phyloP scores from a whole-genome alignment of 2,797 vertebrate genomes.

The Sebastes vulpes region DNA sequence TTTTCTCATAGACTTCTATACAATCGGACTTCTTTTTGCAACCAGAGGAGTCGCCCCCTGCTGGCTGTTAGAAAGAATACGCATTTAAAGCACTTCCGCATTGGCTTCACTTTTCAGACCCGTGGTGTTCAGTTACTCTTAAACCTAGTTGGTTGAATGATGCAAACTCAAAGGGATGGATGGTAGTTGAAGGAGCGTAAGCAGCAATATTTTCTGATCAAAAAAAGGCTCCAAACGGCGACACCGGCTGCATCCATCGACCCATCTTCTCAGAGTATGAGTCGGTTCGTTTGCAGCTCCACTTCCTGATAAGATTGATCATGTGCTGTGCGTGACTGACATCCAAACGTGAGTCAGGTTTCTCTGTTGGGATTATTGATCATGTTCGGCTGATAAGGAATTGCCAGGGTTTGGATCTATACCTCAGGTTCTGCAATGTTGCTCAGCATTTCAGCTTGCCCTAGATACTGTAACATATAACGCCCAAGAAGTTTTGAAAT shows the following conservation, averaged over 20 bases:
- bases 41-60: no score
- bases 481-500: not conserved
- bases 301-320: constrained; percentile 33
- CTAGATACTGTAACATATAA: not conserved
- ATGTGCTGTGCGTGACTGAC: constrained; percentile 18
- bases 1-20: no score
- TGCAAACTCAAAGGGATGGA: not conserved
- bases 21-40: no score
- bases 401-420: constrained; percentile 1
- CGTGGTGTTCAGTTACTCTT: not conserved
- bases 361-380: constrained; percentile 37
- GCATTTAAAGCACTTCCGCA: no score
- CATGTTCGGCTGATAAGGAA: constrained; percentile 3
- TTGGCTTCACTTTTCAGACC: no score
- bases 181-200: not conserved
- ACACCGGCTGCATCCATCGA: not conserved
- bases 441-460: not conserved
- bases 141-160: not conserved
- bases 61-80: no score
- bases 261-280: not conserved
- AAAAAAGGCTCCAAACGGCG: not conserved
- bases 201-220: not conserved
- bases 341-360: constrained; percentile 12
- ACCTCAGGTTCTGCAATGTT: not conserved
- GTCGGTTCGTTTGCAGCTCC: not conserved